A percentile compares a stretch with the other conserved stretches of the same genome.
phyloP scores from a whole-genome alignment of 2,888 invertebrate species.

The Apantesis nais region DNA sequence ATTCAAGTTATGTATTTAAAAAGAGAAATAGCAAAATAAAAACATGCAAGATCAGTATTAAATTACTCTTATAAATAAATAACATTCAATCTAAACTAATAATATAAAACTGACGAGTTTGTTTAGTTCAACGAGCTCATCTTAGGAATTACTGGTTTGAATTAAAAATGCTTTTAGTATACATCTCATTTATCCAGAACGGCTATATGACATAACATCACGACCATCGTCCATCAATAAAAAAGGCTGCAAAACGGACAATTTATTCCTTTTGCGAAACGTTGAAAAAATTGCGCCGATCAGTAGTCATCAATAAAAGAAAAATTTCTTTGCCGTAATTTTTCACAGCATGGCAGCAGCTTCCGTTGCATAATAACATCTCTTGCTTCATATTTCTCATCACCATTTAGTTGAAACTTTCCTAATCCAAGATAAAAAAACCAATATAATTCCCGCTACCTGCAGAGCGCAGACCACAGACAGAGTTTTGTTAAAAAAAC shows the following conservation, averaged over 20 bases:
- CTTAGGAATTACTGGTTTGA: too few species aligned
- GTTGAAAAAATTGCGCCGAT: too few species aligned
- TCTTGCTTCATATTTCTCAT: constrained; percentile 7
- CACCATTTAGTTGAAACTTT: neutral
- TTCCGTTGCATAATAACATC: neutral
- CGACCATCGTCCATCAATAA: neutral
- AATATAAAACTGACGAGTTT: neutral
- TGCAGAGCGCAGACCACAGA: constrained; percentile 4
- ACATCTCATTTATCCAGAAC: too few species aligned
- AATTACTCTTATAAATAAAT: too few species aligned
- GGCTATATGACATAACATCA: too few species aligned
- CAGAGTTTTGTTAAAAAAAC: constrained; percentile 27
- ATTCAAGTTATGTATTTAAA: too few species aligned
- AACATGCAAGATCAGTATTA: too few species aligned
- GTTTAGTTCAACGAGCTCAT: too few species aligned
- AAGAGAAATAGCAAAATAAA: too few species aligned
- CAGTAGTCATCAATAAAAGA: neutral
- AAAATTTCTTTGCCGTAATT: neutral
- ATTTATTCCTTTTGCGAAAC: neutral
- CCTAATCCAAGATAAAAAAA: neutral
- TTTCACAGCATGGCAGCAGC: neutral
- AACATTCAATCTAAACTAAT: neutral
- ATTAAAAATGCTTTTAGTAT: too few species aligned
- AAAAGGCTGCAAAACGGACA: neutral
- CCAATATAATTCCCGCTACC: constrained; percentile 1